Conservation (phyloP, 2,797 vertebrate species). For the Telmatherina bonti region DNA sequence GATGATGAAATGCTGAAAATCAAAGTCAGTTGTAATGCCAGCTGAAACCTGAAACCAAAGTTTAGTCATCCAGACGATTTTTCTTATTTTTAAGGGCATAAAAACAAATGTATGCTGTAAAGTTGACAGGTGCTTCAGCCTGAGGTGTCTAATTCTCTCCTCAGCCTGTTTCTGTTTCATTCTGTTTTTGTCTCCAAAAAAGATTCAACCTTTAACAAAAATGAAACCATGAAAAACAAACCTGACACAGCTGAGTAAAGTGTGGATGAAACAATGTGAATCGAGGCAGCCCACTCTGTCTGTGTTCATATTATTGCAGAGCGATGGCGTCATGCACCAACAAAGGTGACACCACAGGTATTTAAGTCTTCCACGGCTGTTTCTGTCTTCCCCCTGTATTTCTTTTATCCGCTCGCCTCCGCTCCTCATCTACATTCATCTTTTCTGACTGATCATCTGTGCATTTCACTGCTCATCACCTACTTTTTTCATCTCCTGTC, state of each 20-base stretch:
- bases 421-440: constrained; percentile 62
- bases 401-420: constrained; percentile 69
- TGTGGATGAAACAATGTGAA: constrained; percentile 30
- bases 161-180: neutral
- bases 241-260: constrained; percentile 33
- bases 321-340: constrained; percentile 72
- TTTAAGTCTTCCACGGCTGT: constrained; percentile 47
- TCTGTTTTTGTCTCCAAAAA: constrained; percentile 3
- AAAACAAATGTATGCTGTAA: neutral
- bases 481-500: constrained; percentile 75
- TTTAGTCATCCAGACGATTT: neutral
- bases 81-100: neutral
- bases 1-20: constrained; percentile 31
- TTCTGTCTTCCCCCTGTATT: constrained; percentile 31
- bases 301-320: constrained; percentile 63
- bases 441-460: constrained; percentile 63
- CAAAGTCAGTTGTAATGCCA: constrained; percentile 2
- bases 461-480: constrained; percentile 66
- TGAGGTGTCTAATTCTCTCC: neutral
- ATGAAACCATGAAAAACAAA: constrained; percentile 24
- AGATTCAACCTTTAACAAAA: constrained; percentile 25
- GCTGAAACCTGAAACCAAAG: constrained; percentile 8
- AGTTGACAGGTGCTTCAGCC: neutral
- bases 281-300: constrained; percentile 27
- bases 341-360: constrained; percentile 67